Evolutionary conservation across 2,888 invertebrate genomes (phyloP).

Genomic region (Pelosia muscerda): DNA sequence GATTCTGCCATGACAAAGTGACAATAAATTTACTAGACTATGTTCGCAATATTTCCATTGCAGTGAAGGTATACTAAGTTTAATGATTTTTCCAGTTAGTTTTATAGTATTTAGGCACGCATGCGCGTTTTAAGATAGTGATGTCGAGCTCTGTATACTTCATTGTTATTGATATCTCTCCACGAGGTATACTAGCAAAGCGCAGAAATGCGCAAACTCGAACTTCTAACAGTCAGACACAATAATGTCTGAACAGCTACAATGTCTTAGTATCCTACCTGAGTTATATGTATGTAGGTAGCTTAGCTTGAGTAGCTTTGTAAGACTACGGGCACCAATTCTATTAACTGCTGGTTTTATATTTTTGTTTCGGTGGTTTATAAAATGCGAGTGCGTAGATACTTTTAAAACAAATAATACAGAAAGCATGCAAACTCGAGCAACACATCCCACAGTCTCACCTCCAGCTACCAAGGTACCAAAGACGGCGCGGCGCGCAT

Average conservation of each 20-base stretch:
- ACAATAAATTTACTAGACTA: constrained; percentile 27
- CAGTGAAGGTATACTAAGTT: constrained; percentile 44
- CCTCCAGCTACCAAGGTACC: too few relatives aligned
- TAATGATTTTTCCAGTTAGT: constrained; percentile 72
- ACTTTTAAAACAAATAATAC: too few relatives aligned
- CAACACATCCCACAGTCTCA: too few relatives aligned
- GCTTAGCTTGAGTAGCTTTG: not conserved
- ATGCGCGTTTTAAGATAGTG: constrained; percentile 65
- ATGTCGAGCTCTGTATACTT: constrained; percentile 63
- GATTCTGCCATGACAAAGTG: constrained; percentile 55
- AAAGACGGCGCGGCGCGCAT: too few relatives aligned
- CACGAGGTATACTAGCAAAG: constrained; percentile 42
- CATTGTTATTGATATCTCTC: constrained; percentile 65
- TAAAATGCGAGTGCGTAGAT: too few relatives aligned
- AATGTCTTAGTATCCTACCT: not conserved
- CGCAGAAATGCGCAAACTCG: constrained; percentile 41
- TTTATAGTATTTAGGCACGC: constrained; percentile 61
- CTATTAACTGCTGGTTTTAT: not conserved
- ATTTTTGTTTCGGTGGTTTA: too few relatives aligned
- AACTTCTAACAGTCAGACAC: too few relatives aligned
- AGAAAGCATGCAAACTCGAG: too few relatives aligned
- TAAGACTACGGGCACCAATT: not conserved
- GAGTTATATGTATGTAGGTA: not conserved
- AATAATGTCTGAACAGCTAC: not conserved
- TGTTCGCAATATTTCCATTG: constrained; percentile 35